These are phyloP conservation scores for Xylota sylvarum DNA, from an alignment of 2,888 invertebrate genomes.

Conservation along the genomic window DNA sequence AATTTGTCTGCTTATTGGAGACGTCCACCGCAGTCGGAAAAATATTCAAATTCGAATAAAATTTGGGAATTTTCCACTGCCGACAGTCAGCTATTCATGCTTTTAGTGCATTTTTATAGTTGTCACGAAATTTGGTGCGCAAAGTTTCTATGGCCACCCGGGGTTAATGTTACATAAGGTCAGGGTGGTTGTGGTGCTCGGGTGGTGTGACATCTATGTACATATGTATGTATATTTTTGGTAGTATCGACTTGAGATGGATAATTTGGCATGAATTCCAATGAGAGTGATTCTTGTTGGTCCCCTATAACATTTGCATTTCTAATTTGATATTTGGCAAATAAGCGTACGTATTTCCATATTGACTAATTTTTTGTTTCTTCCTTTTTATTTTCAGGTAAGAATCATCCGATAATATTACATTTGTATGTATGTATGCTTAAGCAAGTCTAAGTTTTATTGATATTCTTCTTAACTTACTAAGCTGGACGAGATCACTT, in stretches of 20 bases:
- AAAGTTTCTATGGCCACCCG: slow-evolving; percentile 43
- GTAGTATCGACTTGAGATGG: not conserved
- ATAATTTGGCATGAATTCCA: slow-evolving; percentile 24
- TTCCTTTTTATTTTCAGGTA: slow-evolving; percentile 27
- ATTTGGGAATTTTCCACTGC: slow-evolving; percentile 69
- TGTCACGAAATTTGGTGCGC: slow-evolving; percentile 61
- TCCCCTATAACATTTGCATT: slow-evolving; percentile 27
- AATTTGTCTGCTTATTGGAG: not conserved
- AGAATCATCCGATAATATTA: not conserved
- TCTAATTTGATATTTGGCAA: slow-evolving; percentile 11
- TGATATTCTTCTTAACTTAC: too few relatives aligned
- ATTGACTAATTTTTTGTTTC: slow-evolving; percentile 1
- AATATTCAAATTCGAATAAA: slow-evolving; percentile 15
- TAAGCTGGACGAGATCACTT: too few relatives aligned
- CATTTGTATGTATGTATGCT: not conserved
- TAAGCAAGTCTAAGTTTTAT: slow-evolving; percentile 1
- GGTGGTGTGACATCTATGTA: not conserved
- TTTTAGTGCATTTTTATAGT: slow-evolving; percentile 8
- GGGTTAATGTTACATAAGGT: slow-evolving; percentile 72
- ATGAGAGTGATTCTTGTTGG: slow-evolving; percentile 4
- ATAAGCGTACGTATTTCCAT: not conserved
- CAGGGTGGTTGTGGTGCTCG: slow-evolving; percentile 39
- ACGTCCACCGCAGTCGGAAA: not conserved
- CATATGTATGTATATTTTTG: not conserved
- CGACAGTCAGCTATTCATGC: not conserved